Conservation (phyloP, 2,888 invertebrate species). For the Corythucha ciliata region DNA sequence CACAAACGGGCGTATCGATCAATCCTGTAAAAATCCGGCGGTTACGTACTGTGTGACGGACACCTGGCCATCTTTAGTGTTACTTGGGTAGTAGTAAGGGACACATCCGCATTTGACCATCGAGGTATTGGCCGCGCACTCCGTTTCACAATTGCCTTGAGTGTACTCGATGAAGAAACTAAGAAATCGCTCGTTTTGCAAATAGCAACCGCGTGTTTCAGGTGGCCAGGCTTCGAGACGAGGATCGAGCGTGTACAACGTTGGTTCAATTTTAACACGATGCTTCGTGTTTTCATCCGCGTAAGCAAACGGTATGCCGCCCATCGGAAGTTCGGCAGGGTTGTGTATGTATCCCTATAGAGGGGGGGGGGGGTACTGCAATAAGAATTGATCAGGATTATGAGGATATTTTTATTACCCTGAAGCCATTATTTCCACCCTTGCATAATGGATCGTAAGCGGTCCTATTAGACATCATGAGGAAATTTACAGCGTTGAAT, state of each 20-base stretch:
- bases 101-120: constrained; percentile 29
- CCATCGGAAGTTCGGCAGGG: constrained; percentile 38
- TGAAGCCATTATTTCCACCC: no score
- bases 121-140: constrained; percentile 32
- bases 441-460: no score
- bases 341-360: constrained; percentile 38
- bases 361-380: no score
- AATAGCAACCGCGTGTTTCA: constrained; percentile 30
- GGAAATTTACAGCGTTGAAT: no score
- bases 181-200: constrained; percentile 30
- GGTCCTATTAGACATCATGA: no score
- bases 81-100: constrained; percentile 30
- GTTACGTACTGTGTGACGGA: no score
- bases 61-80: no score
- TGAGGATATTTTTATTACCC: no score
- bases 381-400: no score
- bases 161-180: constrained; percentile 31
- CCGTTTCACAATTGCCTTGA: constrained; percentile 31
- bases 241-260: constrained; percentile 18
- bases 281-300: constrained; percentile 19
- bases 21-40: no score
- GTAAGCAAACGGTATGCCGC: constrained; percentile 24
- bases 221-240: constrained; percentile 28
- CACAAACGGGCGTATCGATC: no score
- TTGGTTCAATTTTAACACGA: constrained; percentile 15